Percentiles rank a stretch among this genome's conserved stretches.
Conservation (phyloP, 2,888 invertebrate genomes). For the Pristionchus fissidentatus region DNA sequence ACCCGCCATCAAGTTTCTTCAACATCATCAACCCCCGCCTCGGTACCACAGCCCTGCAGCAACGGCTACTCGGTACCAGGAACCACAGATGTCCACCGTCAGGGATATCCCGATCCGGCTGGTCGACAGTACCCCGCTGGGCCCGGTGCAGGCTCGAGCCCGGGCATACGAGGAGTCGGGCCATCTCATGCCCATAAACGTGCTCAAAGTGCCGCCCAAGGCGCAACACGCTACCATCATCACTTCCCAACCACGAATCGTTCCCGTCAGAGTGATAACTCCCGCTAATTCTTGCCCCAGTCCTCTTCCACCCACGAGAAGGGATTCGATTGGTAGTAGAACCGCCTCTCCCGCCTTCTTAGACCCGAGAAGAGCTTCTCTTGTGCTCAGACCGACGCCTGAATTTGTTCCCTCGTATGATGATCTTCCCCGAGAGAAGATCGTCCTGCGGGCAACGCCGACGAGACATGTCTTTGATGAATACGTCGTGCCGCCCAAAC, state of each 20-base stretch:
- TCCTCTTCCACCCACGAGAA: slow-evolving; percentile 23
- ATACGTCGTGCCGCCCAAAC: not conserved
- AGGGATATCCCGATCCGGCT: slow-evolving; percentile 3
- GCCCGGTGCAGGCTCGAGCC: slow-evolving; percentile 2
- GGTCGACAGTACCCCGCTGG: not conserved
- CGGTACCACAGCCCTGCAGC: not conserved
- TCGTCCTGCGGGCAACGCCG: not conserved
- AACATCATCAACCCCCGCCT: not conserved
- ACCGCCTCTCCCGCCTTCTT: not conserved
- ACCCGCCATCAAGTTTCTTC: slow-evolving; percentile 25
- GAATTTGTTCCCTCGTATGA: not conserved
- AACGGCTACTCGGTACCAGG: too few relatives aligned
- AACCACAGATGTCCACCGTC: not conserved
- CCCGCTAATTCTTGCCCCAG: not conserved
- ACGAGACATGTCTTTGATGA: not conserved
- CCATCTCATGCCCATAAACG: slow-evolving; percentile 43
- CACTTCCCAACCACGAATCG: not conserved
- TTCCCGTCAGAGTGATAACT: not conserved
- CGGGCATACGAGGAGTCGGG: slow-evolving; percentile 35
- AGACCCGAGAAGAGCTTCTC: not conserved
- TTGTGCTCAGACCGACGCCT: not conserved
- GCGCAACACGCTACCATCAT: slow-evolving; percentile 19
- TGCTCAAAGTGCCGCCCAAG: not conserved
- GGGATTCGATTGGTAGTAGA: slow-evolving; percentile 25
- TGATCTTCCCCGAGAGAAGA: not conserved